Evolutionary conservation across 2,888 invertebrate genomes (phyloP), one percentile per base, ranked within the genome.

Genomic region (Ceramica pisi): DNA sequence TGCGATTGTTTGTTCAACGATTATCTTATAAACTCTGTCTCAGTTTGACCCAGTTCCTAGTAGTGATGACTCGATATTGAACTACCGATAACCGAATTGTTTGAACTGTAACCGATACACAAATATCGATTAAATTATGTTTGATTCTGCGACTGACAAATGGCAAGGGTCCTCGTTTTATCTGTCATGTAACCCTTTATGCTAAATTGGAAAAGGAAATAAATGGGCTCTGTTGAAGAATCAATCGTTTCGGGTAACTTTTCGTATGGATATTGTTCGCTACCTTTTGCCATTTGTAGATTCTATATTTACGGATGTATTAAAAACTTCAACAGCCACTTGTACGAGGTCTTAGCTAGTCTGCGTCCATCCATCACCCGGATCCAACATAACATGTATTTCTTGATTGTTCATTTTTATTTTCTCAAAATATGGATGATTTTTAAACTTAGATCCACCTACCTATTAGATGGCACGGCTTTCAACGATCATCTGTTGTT

Each of bases 21-120:
- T 91, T 90, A 90, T 89, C 90, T 86, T 87, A 86, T 86, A 88
- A 86, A 83, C 81, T 81, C 84, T 70, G 87, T 88, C 88, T 90
- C 84, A 77, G 85, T 87, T 90, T 90, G 92, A 91, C 93, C 92
- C 82, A 92, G 84, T 90, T 91, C 83, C 75, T 75, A 80, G 82
- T 86, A 84, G 64, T 67, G 76, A 77, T 68, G 68, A 77, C 48
- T 84, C 67, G 71, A 82, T 83, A 71, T 75, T 73, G 64, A 71
- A 75, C 63, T 60, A 79, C 16, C n/a, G 53, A 79, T 75, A 72
- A 50, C 53, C 60, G 48, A 72, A 50, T 72, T 55, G 73, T 75
- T 75, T 71, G 59, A 63, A 72, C 70, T 59, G 64, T 67, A 70
- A 72, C 53, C 72, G 65, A 75, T 69, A 70, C 65, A 66, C 62